These are phyloP conservation scores for Choloepus hoffmanni DNA, from an alignment of 2,113 vertebrate species.

Conservation along the genomic window DNA sequence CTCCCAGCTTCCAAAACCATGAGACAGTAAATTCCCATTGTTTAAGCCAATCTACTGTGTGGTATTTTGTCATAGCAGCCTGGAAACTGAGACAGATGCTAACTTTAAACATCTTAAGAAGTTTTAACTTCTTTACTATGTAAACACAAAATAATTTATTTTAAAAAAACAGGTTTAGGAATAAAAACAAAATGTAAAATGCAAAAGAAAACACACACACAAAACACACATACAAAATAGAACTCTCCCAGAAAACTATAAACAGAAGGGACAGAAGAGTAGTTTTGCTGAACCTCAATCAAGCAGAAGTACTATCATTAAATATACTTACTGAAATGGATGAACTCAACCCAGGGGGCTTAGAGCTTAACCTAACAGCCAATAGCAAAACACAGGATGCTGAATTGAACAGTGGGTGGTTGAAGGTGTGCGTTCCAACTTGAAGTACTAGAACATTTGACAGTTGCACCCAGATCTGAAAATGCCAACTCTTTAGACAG, in stretches of 20 bases:
- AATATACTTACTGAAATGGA: slow-evolving; percentile 26
- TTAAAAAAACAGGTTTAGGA: slow-evolving; percentile 71
- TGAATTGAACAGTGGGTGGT: not conserved
- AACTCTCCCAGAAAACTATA: slow-evolving; percentile 86
- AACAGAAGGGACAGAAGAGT: slow-evolving; percentile 78
- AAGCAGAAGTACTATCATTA: not conserved
- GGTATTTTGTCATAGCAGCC: too few species aligned
- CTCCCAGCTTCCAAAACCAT: too few species aligned
- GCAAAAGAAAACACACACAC: slow-evolving; percentile 78
- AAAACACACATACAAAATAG: slow-evolving; percentile 72
- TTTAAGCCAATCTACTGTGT: too few species aligned
- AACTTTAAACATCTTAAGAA: not conserved
- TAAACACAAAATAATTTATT: slow-evolving; percentile 84
- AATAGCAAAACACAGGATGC: not conserved
- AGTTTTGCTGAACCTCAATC: slow-evolving; percentile 60
- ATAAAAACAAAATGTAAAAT: slow-evolving; percentile 88
- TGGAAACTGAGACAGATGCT: too few species aligned
- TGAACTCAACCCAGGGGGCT: not conserved
- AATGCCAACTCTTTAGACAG: slow-evolving; percentile 71
- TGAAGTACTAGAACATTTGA: slow-evolving; percentile 82
- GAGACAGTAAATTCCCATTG: too few species aligned
- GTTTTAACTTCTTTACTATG: slow-evolving; percentile 72
- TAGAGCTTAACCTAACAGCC: slow-evolving; percentile 36
- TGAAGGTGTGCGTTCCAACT: slow-evolving; percentile 54
- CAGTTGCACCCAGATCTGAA: slow-evolving; percentile 77